phyloP scores from a whole-genome alignment of 1,140 invertebrate species.

The Prorops nasuta region DNA sequence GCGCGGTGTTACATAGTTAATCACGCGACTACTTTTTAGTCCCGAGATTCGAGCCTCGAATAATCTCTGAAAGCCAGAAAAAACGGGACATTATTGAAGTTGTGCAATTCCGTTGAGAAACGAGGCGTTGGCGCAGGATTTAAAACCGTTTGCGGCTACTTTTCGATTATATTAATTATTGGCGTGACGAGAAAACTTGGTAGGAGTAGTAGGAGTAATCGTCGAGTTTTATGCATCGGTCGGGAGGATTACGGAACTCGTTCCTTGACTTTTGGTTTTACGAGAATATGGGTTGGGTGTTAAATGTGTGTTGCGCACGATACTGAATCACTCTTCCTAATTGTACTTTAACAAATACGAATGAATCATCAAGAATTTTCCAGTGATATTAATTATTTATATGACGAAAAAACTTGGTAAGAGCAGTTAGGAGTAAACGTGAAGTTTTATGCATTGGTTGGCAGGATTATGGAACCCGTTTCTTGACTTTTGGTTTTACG shows the following conservation, averaged over 20 bases:
- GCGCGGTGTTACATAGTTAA: no score
- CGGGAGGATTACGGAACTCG: conserved; percentile 2
- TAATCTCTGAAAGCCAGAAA: no score
- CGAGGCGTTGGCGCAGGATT: no score
- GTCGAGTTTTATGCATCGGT: conserved; percentile 12
- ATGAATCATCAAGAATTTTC: conserved; percentile 21
- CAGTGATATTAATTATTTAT: conserved; percentile 5
- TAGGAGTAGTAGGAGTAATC: conserved; percentile 1
- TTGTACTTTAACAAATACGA: background rate
- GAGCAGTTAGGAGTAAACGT: conserved; percentile 5
- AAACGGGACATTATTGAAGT: no score
- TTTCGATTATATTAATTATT: conserved; percentile 3
- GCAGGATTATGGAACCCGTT: no score
- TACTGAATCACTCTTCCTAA: conserved; percentile 1
- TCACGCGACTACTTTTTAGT: no score
- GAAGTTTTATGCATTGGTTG: conserved; percentile 10
- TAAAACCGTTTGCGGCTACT: no score
- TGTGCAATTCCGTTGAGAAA: no score
- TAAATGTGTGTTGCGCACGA: conserved; percentile 9
- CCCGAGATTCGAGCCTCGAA: no score
- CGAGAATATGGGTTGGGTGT: conserved; percentile 6
- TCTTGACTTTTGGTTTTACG: no score
- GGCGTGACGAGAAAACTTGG: conserved; percentile 5
- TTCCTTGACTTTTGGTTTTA: background rate
- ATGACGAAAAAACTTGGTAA: conserved; percentile 2